Conservation (phyloP, 2,113 vertebrate species). For the Podocnemis expansa region DNA sequence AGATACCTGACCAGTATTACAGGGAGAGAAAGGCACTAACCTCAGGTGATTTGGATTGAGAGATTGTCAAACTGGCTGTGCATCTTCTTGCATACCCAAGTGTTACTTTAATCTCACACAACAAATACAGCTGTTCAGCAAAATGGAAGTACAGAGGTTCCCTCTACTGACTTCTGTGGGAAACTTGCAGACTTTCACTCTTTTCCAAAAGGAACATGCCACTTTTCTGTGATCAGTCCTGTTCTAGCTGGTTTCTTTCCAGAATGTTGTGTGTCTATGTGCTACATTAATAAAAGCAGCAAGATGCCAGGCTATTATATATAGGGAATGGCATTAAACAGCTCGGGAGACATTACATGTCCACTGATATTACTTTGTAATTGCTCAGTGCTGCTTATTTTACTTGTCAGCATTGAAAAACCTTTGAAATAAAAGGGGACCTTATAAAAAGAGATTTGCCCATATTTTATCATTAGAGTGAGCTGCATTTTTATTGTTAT, state of each 20-base stretch:
- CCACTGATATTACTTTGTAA: not conserved
- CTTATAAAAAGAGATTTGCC: not conserved
- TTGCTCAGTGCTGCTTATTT: not conserved
- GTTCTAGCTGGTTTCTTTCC: not conserved
- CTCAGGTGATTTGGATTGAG: not conserved
- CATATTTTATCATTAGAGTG: not conserved
- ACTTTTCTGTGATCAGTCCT: not conserved
- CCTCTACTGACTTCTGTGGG: not conserved
- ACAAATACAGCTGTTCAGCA: conserved; percentile 21
- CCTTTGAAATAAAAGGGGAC: not conserved
- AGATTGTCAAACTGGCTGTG: not conserved
- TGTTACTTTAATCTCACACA: not conserved
- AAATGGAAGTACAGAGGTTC: not conserved
- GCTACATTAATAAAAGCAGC: not conserved
- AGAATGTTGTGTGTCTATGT: not conserved
- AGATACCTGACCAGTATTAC: conserved; percentile 8
- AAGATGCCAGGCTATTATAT: not conserved
- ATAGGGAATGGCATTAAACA: not conserved
- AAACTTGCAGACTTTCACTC: not conserved
- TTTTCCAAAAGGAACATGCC: not conserved
- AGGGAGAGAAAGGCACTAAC: not conserved
- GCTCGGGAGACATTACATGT: not conserved
- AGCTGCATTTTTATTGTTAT: not conserved
- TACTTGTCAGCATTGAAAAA: not conserved
- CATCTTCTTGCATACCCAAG: conserved; percentile 10